Evolutionary conservation across 2,797 vertebrate genomes (phyloP).

Genomic region (Aselliscus stoliczkanus): DNA sequence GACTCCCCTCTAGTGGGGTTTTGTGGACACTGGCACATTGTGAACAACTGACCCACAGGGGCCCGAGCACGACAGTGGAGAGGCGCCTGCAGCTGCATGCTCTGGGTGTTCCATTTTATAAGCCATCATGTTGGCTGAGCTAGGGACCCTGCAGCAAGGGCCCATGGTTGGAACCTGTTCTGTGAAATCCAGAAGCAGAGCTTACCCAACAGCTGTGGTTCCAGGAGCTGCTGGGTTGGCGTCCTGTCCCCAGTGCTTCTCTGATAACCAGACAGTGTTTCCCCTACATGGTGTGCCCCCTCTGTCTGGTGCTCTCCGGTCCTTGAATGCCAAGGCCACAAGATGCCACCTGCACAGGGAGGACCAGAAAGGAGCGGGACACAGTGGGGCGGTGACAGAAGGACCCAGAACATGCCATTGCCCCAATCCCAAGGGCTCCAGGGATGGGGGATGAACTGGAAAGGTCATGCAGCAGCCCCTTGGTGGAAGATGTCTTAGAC

Average conservation of each 20-base stretch:
- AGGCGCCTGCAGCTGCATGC: neutral
- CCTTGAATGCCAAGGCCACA: neutral
- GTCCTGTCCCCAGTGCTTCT: neutral
- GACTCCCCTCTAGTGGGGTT: neutral
- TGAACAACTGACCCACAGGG: neutral
- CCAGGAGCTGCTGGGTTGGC: neutral
- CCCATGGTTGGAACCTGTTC: neutral
- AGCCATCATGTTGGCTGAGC: neutral
- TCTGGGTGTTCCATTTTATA: neutral
- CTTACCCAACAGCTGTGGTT: neutral
- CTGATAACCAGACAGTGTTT: neutral
- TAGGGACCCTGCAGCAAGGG: neutral
- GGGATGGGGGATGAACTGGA: neutral
- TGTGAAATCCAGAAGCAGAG: neutral
- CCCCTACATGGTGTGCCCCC: fast-evolving
- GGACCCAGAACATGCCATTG: neutral
- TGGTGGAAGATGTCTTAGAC: fast-evolving
- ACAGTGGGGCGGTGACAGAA: neutral
- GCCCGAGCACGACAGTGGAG: neutral
- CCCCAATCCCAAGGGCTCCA: neutral
- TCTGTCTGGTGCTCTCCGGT: neutral
- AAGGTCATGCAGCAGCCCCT: neutral
- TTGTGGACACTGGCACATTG: neutral
- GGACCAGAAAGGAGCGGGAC: neutral
- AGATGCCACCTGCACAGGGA: neutral